Evolutionary conservation across 2,113 vertebrate species (phyloP).

Genomic region (Falco punctatus): DNA sequence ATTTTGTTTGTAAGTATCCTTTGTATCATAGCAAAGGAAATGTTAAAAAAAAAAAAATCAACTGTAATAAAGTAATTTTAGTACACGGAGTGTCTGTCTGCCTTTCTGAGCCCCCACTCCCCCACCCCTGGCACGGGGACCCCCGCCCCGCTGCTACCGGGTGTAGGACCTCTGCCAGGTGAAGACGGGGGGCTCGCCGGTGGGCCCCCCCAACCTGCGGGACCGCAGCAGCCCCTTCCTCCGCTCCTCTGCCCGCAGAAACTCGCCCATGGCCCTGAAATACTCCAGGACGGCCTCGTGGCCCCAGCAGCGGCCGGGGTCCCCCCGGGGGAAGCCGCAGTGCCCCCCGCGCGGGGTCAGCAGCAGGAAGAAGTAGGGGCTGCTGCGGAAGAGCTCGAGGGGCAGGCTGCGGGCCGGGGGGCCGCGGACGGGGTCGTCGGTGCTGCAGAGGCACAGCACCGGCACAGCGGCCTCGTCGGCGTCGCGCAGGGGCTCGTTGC

Average conservation of each 20-base stretch:
- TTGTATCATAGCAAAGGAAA: constrained; percentile 95
- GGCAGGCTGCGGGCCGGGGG: constrained; percentile 73
- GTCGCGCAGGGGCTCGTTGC: constrained; percentile 89
- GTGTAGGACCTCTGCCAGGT: constrained; percentile 82
- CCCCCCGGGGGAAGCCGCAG: constrained; percentile 79
- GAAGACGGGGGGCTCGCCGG: constrained; percentile 1
- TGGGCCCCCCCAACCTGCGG: constrained; percentile 4
- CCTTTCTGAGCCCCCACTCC: background rate
- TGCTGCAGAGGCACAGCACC: constrained; percentile 84
- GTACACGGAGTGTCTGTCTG: constrained; percentile 80
- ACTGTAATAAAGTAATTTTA: constrained; percentile 99
- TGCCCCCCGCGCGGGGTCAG: constrained; percentile 82
- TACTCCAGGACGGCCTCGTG: constrained; percentile 82
- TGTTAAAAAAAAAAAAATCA: constrained; percentile 92
- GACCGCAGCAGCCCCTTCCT: constrained; percentile 55
- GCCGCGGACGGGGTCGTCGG: constrained; percentile 84
- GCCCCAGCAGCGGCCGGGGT: constrained; percentile 77
- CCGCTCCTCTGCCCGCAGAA: constrained; percentile 80
- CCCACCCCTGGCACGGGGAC: accelerated
- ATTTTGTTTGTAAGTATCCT: constrained; percentile 99
- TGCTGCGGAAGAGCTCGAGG: constrained; percentile 83
- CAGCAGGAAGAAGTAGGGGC: constrained; percentile 86
- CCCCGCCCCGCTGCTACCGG: background rate
- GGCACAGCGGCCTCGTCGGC: constrained; percentile 88
- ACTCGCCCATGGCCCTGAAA: constrained; percentile 81